Conservation (phyloP, 2,113 vertebrate genomes). For the Melanocharis versteri region DNA sequence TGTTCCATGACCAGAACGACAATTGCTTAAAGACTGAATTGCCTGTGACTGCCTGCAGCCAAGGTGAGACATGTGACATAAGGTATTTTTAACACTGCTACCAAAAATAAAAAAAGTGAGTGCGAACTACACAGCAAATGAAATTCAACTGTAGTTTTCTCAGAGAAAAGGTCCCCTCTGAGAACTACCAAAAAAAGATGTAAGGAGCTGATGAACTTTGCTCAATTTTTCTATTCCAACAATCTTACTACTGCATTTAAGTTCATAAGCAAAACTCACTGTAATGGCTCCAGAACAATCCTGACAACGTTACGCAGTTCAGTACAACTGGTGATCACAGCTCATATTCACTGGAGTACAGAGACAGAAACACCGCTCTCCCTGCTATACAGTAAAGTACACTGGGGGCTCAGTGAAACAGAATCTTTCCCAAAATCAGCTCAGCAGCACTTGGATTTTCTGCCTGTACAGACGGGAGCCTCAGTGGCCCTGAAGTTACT, state of each 20-base stretch:
- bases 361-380: not conserved
- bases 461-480: not conserved
- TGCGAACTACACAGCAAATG: not conserved
- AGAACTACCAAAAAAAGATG: not conserved
- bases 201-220: not conserved
- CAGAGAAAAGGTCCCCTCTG: not conserved
- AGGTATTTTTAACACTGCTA: not conserved
- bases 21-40: not conserved
- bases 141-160: not conserved
- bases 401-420: not conserved
- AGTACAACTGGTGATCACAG: not conserved
- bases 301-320: rapidly evolving
- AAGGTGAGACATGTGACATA: not conserved
- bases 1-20: not conserved
- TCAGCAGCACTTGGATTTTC: not conserved
- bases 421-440: not conserved
- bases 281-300: not conserved
- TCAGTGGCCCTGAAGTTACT: not conserved
- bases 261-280: not conserved
- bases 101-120: not conserved
- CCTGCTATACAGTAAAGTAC: not conserved
- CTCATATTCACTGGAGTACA: not conserved
- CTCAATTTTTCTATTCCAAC: not conserved
- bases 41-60: not conserved
- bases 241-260: not conserved